Evolutionary conservation across 1,140 invertebrate species (phyloP).

Genomic region (Panulirus ornatus): DNA sequence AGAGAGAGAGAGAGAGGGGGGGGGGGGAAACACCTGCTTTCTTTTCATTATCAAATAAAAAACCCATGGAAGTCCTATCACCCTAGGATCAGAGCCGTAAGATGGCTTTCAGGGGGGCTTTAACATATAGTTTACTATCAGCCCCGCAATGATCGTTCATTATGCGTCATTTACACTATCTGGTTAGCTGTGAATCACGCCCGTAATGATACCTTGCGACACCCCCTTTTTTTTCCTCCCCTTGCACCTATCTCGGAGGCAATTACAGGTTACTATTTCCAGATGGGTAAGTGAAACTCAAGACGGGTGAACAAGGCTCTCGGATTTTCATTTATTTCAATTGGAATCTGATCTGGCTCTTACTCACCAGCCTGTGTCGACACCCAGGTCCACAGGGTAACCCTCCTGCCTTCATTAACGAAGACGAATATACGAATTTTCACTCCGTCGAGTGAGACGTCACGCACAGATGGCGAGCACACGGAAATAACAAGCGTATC

Average conservation of each 20-base stretch:
- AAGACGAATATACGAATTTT: neutral
- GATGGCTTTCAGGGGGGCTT: neutral
- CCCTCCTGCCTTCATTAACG: neutral
- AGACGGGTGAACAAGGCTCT: neutral
- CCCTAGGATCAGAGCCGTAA: neutral
- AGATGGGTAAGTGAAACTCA: neutral
- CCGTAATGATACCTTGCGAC: neutral
- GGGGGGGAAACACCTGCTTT: neutral
- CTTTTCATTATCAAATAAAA: neutral
- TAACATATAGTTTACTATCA: neutral
- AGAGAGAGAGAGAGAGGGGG: neutral
- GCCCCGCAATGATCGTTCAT: neutral
- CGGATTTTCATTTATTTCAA: constrained; percentile 19
- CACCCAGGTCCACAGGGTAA: neutral
- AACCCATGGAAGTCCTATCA: neutral
- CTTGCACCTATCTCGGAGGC: constrained; percentile 8
- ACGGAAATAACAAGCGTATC: too few relatives aligned
- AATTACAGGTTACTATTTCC: neutral
- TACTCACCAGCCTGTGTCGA: neutral
- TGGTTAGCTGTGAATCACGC: constrained; percentile 3
- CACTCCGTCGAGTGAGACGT: too few relatives aligned
- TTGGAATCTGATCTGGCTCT: constrained; percentile 1
- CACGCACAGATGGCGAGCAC: too few relatives aligned
- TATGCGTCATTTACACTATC: constrained; percentile 21
- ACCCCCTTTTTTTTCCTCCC: too few relatives aligned